Conservation (phyloP, 2,113 vertebrate species). For the Sebastes fasciatus region DNA sequence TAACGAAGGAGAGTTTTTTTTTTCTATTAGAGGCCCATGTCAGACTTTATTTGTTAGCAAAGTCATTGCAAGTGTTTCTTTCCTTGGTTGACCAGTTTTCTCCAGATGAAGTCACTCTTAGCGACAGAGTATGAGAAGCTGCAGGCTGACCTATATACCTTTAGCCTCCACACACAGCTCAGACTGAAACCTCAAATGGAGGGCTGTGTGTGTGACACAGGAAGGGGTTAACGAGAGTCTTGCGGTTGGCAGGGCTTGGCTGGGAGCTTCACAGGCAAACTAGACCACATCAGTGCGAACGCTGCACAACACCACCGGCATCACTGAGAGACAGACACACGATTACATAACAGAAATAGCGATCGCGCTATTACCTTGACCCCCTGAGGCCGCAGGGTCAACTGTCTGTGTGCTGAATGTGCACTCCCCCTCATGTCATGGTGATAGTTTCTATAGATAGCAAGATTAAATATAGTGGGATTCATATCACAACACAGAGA, state of each 20-base stretch:
- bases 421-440: not conserved
- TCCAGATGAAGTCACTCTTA: not conserved
- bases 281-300: conserved; percentile 61
- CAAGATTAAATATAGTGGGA: not conserved
- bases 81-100: not conserved
- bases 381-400: conserved; percentile 30
- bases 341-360: conserved; percentile 45
- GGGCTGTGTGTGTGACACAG: conserved; percentile 39
- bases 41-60: not conserved
- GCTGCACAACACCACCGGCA: conserved; percentile 48
- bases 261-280: conserved; percentile 28
- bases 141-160: conserved; percentile 20
- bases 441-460: not conserved
- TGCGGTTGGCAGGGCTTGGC: conserved; percentile 35
- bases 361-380: not conserved
- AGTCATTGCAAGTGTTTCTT: not conserved
- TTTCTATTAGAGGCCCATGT: not conserved
- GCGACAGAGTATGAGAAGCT: not conserved
- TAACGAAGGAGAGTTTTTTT: not conserved
- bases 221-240: conserved; percentile 39
- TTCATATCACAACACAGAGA: not conserved
- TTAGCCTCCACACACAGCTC: conserved; percentile 1
- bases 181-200: conserved; percentile 15
- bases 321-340: conserved; percentile 20
- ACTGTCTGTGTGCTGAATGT: conserved; percentile 20